phyloP scores from a whole-genome alignment of 1,140 invertebrate species.

The Brevipalpus yothersi region DNA sequence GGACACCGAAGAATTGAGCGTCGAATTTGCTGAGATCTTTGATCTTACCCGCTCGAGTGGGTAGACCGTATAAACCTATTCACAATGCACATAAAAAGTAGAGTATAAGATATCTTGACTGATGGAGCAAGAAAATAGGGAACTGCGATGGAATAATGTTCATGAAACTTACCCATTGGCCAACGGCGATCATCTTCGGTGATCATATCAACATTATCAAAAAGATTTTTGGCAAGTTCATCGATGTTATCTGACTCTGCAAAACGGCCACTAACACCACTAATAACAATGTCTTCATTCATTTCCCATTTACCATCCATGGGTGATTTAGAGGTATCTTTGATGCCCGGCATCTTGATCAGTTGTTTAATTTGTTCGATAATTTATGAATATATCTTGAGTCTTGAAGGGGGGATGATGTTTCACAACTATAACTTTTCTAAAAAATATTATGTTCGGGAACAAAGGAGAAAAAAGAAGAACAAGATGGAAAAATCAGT shows the following conservation, averaged over 20 bases:
- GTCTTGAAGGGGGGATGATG: no score
- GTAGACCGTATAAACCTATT: constrained; percentile 38
- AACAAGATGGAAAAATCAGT: no score
- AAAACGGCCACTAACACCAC: constrained; percentile 62
- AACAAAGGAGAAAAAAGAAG: no score
- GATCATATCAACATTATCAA: constrained; percentile 54
- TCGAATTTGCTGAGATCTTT: constrained; percentile 62
- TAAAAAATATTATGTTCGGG: no score
- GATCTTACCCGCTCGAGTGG: constrained; percentile 59
- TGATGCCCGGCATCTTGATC: no score
- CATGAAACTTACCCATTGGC: constrained; percentile 21
- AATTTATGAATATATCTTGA: no score
- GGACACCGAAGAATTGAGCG: constrained; percentile 75
- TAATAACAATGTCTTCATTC: constrained; percentile 54
- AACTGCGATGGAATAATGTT: not conserved
- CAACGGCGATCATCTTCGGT: constrained; percentile 11
- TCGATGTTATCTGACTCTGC: constrained; percentile 65
- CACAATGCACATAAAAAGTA: not conserved
- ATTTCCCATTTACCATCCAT: not conserved
- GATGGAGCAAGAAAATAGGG: not conserved
- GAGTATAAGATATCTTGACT: not conserved
- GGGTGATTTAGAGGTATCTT: no score
- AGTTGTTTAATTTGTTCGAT: no score
- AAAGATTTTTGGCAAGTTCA: constrained; percentile 66
- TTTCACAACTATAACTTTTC: no score